Base-by-base conservation (phyloP, 2,113 vertebrate species). In the Chauna torquata region DNA sequence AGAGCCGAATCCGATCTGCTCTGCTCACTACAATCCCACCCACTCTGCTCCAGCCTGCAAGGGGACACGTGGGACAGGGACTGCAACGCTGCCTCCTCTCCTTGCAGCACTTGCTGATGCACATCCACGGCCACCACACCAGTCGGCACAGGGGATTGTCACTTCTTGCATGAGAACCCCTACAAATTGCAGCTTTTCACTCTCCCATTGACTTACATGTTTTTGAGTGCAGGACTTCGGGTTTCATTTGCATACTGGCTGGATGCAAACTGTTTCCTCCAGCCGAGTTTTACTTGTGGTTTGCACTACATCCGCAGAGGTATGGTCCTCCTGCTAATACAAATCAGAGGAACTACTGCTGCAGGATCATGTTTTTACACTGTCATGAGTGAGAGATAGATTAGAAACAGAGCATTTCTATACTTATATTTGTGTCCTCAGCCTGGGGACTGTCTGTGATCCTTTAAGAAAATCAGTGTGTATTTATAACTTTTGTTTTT, bases 141-240 rank as follows among this genome's bases (percentile, higher is more conserved):
- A 62, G 45, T 2, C 2, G 68, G 80, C 50, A 32, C 34, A 24
- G 32, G 38, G 45, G 12, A 4, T 2, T 75, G 34, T 40, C 65
- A 5, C 50, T 50, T 40, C 32, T 50, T 4, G 3, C 55, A 16
- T 65, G 24, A 15, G 40, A 34, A 0, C 22, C 24, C 16, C 0
- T 1, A 10, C 0, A 0, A 42, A 44, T 55, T 64, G n/a, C 30
- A 65, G 45, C 34, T 57, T 82, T 76, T 49, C 70, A 57, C 40
- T 45, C 34, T 65, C 25, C n/a, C 18, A 3, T 1, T 30, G 62
- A 75, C 11, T 25, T 23, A 12, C 1, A 0, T 4, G 42, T 69
- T 62, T 38, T 55, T 71, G 28, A 32, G n/a, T 12, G 65, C 59
- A 50, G 65, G 25, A 64, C 40, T 58, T 58, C 12, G 47, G 44